These are phyloP conservation scores for Epizoanthus rinbou DNA, from an alignment of 92 coral and sea anemone genomes.

Conservation along the genomic window DNA sequence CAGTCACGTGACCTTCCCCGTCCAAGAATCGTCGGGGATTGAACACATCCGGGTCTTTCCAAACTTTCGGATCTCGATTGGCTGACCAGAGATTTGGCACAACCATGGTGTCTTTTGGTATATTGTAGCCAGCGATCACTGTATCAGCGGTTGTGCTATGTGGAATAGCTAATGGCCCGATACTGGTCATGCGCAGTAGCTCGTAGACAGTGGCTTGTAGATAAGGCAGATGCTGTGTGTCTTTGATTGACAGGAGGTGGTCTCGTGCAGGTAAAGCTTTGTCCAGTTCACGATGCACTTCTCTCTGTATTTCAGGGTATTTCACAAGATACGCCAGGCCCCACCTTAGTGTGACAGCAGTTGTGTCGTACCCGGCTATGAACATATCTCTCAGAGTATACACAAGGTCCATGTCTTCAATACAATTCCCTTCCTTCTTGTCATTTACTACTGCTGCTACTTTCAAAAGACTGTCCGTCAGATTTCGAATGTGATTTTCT, in stretches of 20 bases:
- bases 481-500: not conserved
- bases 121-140: conserved; percentile 55
- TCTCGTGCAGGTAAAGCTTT: conserved; percentile 52
- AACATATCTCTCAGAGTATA: conserved; percentile 61
- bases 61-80: conserved; percentile 55
- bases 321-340: conserved; percentile 67
- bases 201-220: conserved; percentile 71
- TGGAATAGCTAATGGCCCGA: conserved; percentile 65
- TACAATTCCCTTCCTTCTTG: not conserved
- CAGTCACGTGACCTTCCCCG: conserved; percentile 20
- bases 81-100: conserved; percentile 78
- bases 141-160: conserved; percentile 73
- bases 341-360: conserved; percentile 61
- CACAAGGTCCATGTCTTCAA: conserved; percentile 17
- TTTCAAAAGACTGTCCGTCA: conserved; percentile 21
- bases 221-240: conserved; percentile 61
- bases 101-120: conserved; percentile 78
- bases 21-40: conserved; percentile 74
- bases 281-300: conserved; percentile 74
- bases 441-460: not conserved
- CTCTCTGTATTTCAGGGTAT: conserved; percentile 63
- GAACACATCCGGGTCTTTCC: conserved; percentile 80
- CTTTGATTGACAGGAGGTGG: conserved; percentile 59
- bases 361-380: conserved; percentile 76
- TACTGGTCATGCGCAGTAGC: conserved; percentile 56